Conservation (phyloP, 2,888 invertebrate genomes). For the Melanargia galathea region DNA sequence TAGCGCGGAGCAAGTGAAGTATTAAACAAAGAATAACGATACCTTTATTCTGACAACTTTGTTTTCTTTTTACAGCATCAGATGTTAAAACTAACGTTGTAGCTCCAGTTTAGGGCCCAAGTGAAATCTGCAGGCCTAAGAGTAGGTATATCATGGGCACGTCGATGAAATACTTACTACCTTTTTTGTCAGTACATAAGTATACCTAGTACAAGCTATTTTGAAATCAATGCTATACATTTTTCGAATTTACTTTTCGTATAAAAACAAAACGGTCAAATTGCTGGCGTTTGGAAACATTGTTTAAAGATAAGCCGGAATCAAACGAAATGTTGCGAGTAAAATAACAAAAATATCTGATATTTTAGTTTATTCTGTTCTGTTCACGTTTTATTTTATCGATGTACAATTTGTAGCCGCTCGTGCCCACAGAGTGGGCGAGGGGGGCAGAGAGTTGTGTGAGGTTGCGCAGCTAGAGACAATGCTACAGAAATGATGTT, state of each 20-base stretch:
- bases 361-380: neutral
- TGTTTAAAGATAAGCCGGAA: neutral
- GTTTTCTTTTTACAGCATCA: neutral
- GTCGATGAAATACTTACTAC: too few relatives aligned
- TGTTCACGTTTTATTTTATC: neutral
- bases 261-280: neutral
- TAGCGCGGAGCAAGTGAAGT: neutral
- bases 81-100: too few relatives aligned
- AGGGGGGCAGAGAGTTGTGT: neutral
- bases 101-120: too few relatives aligned
- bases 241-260: neutral
- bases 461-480: too few relatives aligned
- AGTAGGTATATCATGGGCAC: too few relatives aligned
- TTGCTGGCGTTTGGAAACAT: neutral
- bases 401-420: neutral
- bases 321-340: neutral
- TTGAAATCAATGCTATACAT: neutral
- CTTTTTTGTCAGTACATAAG: too few relatives aligned
- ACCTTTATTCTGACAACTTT: neutral
- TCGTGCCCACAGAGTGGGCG: neutral
- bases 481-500: neutral
- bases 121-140: too few relatives aligned
- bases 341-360: neutral
- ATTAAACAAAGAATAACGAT: constrained; percentile 4
- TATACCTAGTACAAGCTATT: too few relatives aligned